These are phyloP conservation scores for Centropyge bicolor DNA, from an alignment of 2,797 vertebrate species.

Conservation along the genomic window DNA sequence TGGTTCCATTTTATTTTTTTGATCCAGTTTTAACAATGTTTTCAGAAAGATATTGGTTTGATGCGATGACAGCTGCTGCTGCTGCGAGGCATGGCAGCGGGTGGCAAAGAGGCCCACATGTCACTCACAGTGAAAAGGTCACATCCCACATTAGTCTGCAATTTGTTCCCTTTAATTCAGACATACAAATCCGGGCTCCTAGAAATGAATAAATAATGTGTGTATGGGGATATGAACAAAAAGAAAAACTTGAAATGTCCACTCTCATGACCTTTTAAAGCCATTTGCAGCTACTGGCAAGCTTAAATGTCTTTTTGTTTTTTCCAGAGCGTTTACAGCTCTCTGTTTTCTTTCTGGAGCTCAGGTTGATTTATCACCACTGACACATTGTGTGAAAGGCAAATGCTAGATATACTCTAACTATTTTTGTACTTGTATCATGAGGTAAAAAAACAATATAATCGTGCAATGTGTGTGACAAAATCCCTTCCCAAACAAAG, in stretches of 20 bases:
- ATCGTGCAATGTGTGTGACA: not conserved
- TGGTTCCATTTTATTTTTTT: not conserved
- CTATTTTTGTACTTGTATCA: not conserved
- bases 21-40: not conserved
- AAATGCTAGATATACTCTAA: not conserved
- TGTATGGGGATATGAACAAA: no score
- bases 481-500: not conserved
- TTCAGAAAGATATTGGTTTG: slow-evolving; percentile 20
- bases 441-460: not conserved
- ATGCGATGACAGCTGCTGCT: slow-evolving; percentile 16
- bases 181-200: not conserved
- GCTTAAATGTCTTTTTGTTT: not conserved
- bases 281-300: not conserved
- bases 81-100: slow-evolving; percentile 10
- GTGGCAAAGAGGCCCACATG: slow-evolving; percentile 36
- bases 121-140: slow-evolving; percentile 56
- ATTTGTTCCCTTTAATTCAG: slow-evolving; percentile 28
- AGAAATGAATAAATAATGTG: no score
- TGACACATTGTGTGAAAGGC: not conserved
- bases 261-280: not conserved
- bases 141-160: not conserved
- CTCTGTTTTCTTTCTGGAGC: no score
- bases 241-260: no score
- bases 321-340: not conserved
- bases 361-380: not conserved